These are phyloP conservation scores for Gasterosteus nipponicus DNA, from an alignment of 2,113 vertebrate species.

Conservation along the genomic window DNA sequence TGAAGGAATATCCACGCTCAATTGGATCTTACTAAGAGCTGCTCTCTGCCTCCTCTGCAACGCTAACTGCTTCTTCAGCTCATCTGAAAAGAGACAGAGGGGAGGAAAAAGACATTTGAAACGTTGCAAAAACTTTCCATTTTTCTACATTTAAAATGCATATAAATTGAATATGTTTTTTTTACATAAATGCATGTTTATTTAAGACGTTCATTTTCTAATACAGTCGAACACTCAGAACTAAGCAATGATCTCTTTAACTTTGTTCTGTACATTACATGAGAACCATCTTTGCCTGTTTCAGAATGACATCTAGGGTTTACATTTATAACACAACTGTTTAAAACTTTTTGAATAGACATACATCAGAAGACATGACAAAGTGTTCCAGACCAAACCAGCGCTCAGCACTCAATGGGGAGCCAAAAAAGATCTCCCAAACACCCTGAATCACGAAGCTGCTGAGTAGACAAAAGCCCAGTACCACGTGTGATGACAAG, in stretches of 20 bases:
- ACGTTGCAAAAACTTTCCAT: not conserved
- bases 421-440: too few species aligned
- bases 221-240: not conserved
- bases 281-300: not conserved
- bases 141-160: not conserved
- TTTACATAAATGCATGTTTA: not conserved
- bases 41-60: constrained; percentile 85
- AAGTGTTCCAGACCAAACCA: too few species aligned
- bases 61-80: constrained; percentile 87
- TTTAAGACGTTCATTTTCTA: not conserved
- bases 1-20: not conserved
- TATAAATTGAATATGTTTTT: too few species aligned
- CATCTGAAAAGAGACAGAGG: constrained; percentile 76
- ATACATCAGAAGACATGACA: too few species aligned
- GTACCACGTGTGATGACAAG: too few species aligned
- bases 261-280: not conserved
- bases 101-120: not conserved
- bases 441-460: too few species aligned
- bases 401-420: too few species aligned
- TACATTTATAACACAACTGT: not conserved
- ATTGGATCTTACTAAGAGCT: constrained; percentile 83
- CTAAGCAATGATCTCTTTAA: not conserved
- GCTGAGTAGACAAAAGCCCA: too few species aligned
- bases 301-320: not conserved
- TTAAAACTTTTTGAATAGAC: too few species aligned